Evolutionary conservation across 2,888 invertebrate genomes (phyloP).

Genomic region (Gortyna flavago): DNA sequence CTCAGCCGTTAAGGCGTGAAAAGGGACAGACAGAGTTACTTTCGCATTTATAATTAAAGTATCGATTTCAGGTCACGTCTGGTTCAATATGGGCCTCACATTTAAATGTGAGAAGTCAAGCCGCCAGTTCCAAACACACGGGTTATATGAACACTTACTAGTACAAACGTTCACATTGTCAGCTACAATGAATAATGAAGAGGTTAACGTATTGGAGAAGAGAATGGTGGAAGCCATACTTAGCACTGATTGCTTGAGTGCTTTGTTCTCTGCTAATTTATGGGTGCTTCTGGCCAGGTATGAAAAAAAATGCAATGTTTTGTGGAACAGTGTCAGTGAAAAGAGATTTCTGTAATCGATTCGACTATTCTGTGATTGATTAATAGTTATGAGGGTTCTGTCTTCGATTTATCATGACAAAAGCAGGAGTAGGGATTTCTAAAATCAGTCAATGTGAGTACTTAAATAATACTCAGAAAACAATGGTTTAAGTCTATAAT

Average conservation of each 20-base stretch:
- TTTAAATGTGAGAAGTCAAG: slow-evolving; percentile 62
- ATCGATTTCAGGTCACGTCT: slow-evolving; percentile 76
- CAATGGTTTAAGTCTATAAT: too few species aligned
- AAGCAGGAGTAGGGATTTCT: too few species aligned
- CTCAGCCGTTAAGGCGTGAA: background rate
- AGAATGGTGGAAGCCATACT: slow-evolving; percentile 77
- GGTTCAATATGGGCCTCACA: slow-evolving; percentile 75
- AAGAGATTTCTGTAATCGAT: too few species aligned
- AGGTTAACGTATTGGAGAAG: slow-evolving; percentile 74
- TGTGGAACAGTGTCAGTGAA: too few species aligned
- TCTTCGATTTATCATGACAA: too few species aligned
- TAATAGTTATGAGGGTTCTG: too few species aligned
- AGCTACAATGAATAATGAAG: slow-evolving; percentile 69
- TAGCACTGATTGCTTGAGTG: slow-evolving; percentile 72
- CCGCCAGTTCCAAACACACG: slow-evolving; percentile 57
- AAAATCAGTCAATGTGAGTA: too few species aligned
- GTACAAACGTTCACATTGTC: slow-evolving; percentile 71
- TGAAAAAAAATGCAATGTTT: slow-evolving; percentile 15
- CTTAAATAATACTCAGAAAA: too few species aligned
- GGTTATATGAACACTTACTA: slow-evolving; percentile 78
- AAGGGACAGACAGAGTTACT: background rate
- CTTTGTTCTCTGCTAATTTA: slow-evolving; percentile 79
- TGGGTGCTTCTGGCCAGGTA: slow-evolving; percentile 83
- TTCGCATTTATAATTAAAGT: background rate
- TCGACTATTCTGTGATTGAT: too few species aligned